Evolutionary conservation across 1,140 invertebrate species (phyloP).

Genomic region (Aculops lycopersici): DNA sequence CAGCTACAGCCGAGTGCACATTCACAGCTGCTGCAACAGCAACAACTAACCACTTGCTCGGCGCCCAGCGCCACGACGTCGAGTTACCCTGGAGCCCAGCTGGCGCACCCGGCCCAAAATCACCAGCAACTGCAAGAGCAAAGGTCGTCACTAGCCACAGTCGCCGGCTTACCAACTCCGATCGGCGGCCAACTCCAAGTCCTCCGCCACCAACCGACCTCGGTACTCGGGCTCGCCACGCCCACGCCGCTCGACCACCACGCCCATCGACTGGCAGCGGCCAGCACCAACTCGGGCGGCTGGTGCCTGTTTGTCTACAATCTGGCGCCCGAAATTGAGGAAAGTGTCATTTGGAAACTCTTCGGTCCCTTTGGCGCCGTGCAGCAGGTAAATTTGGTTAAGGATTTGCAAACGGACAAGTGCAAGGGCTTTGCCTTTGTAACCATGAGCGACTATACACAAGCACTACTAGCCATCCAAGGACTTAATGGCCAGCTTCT

Average conservation of each 20-base stretch:
- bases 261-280: conserved; percentile 15
- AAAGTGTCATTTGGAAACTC: conserved; percentile 89
- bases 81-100: no score
- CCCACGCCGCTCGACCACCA: conserved; percentile 20
- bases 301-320: conserved; percentile 99
- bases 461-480: conserved; percentile 82
- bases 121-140: no score
- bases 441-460: conserved; percentile 97
- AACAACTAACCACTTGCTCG: no score
- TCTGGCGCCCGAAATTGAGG: conserved; percentile 83
- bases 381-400: conserved; percentile 85
- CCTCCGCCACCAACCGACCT: conserved; percentile 3
- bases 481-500: conserved; percentile 88
- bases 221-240: conserved; percentile 17
- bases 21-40: no score
- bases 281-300: conserved; percentile 17
- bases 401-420: conserved; percentile 87
- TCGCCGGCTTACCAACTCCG: no score
- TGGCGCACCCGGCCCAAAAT: no score
- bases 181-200: no score
- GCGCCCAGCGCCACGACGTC: no score
- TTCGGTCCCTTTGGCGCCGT: conserved; percentile 97
- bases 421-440: conserved; percentile 99
- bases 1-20: no score
- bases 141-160: no score